phyloP scores from a whole-genome alignment of 2,797 vertebrate genomes.

The Gobio occitaniae region DNA sequence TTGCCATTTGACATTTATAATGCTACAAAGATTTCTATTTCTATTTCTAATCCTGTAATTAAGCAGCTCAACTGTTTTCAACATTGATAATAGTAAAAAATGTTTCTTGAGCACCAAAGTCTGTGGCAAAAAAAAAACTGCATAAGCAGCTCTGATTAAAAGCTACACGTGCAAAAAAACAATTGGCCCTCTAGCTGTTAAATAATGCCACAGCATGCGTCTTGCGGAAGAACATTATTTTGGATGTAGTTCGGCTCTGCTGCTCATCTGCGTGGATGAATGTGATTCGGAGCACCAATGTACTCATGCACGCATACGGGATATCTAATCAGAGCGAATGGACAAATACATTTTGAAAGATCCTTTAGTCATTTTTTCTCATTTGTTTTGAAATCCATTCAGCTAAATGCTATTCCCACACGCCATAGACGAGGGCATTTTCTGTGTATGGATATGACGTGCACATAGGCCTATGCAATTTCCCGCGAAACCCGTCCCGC shows the following conservation, averaged over 20 bases:
- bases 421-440: no score
- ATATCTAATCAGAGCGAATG: background rate
- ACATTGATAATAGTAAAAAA: no score
- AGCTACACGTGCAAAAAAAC: background rate
- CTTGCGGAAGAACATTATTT: background rate
- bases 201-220: background rate
- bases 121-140: background rate
- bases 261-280: background rate
- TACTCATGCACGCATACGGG: background rate
- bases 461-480: no score
- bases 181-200: no score
- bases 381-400: background rate
- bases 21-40: background rate
- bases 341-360: background rate
- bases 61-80: background rate
- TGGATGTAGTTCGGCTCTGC: background rate
- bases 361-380: background rate
- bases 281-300: background rate
- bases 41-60: background rate
- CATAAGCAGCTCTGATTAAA: background rate
- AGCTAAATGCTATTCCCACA: background rate
- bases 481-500: no score
- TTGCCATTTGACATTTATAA: background rate
- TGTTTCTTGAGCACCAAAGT: background rate
- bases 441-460: no score